Evolutionary conservation across 2,113 vertebrate genomes (phyloP).

Genomic region (Fregetta grallaria): DNA sequence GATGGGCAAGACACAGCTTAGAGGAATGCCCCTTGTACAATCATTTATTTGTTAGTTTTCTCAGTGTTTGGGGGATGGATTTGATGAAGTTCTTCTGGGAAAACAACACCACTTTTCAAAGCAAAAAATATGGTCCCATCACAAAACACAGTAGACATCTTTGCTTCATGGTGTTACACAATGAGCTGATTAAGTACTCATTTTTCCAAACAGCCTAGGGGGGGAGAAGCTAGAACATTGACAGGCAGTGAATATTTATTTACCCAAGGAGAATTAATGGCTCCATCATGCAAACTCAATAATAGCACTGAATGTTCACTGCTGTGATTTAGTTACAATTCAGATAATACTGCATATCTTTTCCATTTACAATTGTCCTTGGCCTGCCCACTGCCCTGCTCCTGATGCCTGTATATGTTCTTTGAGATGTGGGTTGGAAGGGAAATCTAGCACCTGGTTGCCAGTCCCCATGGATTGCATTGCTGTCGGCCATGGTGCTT

Average conservation of each 20-base stretch:
- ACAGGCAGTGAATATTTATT: not conserved
- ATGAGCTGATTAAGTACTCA: not conserved
- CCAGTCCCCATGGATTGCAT: fast-evolving
- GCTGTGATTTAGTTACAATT: not conserved
- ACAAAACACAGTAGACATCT: not conserved
- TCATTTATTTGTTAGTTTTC: not conserved
- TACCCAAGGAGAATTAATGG: not conserved
- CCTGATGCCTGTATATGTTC: not conserved
- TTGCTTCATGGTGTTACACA: not conserved
- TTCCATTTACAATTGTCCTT: not conserved
- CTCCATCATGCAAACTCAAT: not conserved
- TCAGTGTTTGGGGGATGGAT: not conserved
- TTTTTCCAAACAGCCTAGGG: not conserved
- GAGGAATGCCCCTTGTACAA: not conserved
- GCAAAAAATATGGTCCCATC: not conserved
- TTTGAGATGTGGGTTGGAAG: not conserved
- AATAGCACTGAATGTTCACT: not conserved
- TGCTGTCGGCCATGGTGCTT: not conserved
- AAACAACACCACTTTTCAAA: not conserved
- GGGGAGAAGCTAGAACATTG: not conserved
- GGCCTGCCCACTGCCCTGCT: not conserved
- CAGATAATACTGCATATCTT: not conserved
- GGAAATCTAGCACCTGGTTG: not conserved
- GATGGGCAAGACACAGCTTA: not conserved
- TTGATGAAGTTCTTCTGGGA: not conserved